phyloP scores from a whole-genome alignment of 2,888 invertebrate genomes.

The Gasteruption jaculator region DNA sequence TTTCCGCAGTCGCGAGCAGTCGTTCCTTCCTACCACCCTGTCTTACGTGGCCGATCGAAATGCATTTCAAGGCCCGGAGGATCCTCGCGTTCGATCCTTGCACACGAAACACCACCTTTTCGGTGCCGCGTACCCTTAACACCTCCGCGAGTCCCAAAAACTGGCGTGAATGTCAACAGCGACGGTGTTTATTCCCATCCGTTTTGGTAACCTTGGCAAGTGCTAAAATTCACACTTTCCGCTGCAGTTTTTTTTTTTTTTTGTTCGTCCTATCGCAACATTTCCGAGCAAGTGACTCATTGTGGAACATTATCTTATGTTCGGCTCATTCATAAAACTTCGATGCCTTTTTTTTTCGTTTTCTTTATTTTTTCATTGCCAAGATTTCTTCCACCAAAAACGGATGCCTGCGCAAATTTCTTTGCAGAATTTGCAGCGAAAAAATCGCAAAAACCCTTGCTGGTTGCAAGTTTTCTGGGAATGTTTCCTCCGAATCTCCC shows the following conservation, averaged over 20 bases:
- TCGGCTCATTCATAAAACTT: no score
- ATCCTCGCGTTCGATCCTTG: conserved; percentile 1
- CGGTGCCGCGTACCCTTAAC: conserved; percentile 5
- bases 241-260: conserved; percentile 3
- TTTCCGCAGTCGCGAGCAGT: conserved; percentile 13
- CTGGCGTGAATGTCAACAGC: conserved; percentile 31
- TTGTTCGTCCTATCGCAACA: background rate
- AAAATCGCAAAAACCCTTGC: no score
- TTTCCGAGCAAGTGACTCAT: no score
- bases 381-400: no score
- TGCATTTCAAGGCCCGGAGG: background rate
- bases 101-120: background rate
- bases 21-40: background rate
- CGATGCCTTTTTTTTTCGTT: no score
- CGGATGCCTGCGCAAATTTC: no score
- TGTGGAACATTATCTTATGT: no score
- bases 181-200: conserved; percentile 25
- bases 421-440: no score
- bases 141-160: background rate
- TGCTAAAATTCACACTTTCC: conserved; percentile 45
- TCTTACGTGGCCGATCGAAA: no score
- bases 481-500: no score
- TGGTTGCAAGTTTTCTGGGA: no score
- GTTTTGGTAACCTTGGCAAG: conserved; percentile 40
- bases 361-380: no score